Evolutionary conservation across 1,140 invertebrate genomes (phyloP).

Genomic region (Oppia nitens): DNA sequence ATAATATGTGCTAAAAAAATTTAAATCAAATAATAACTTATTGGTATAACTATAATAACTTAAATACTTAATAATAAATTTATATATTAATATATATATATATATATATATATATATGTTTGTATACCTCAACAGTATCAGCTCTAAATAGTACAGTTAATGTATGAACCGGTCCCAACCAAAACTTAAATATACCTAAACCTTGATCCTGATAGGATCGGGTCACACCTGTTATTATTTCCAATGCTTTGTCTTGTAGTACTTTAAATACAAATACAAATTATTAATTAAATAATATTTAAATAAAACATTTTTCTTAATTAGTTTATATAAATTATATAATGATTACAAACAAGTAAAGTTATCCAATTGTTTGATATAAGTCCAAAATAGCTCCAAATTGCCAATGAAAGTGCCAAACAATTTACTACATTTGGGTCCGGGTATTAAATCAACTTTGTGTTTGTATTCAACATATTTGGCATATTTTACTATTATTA

Average conservation of each 20-base stretch:
- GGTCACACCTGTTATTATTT: background rate
- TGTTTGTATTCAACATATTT: background rate
- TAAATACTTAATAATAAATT: background rate
- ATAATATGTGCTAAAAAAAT: too few species aligned
- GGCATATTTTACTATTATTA: background rate
- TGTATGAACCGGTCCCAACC: constrained; percentile 2
- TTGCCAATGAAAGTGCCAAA: background rate
- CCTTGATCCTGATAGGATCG: background rate
- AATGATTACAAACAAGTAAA: too few species aligned
- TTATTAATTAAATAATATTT: too few species aligned
- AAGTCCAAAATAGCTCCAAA: background rate
- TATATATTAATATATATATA: background rate
- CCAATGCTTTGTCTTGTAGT: too few species aligned
- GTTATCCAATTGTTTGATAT: too few species aligned
- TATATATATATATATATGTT: background rate
- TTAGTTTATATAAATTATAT: too few species aligned
- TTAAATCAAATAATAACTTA: too few species aligned
- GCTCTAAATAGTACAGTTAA: background rate
- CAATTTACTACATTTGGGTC: background rate
- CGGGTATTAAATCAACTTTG: background rate
- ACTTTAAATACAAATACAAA: too few species aligned
- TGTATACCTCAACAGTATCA: constrained; percentile 1
- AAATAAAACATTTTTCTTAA: too few species aligned
- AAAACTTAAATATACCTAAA: background rate
- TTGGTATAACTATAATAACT: background rate